These are phyloP conservation scores for Tetropium fuscum DNA, from an alignment of 2,888 invertebrate species.

Conservation along the genomic window DNA sequence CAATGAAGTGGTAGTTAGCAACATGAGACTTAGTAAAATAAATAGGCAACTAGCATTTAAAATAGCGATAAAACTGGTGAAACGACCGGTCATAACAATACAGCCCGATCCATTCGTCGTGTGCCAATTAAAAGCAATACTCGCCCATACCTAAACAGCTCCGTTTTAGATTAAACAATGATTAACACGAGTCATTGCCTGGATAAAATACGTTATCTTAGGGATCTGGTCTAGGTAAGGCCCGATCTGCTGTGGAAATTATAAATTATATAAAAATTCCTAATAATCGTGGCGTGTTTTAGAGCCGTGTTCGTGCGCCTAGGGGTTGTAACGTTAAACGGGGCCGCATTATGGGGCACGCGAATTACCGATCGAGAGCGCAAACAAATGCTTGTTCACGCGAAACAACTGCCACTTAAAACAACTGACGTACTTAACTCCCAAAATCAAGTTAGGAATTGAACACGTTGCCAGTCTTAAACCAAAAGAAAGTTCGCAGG, in stretches of 20 bases:
- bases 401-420: constrained; percentile 66
- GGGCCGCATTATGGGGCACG: constrained; percentile 65
- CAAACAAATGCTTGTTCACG: constrained; percentile 67
- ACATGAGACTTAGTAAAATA: constrained; percentile 1
- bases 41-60: background rate
- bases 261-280: constrained; percentile 59
- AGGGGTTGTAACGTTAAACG: constrained; percentile 66
- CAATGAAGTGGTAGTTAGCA: too few species aligned
- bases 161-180: constrained; percentile 36
- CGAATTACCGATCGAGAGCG: constrained; percentile 66
- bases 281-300: constrained; percentile 62
- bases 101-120: constrained; percentile 33
- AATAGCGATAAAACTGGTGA: constrained; percentile 15
- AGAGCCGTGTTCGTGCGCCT: constrained; percentile 62
- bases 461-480: constrained; percentile 32
- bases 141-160: constrained; percentile 39
- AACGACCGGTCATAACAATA: constrained; percentile 34
- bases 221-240: constrained; percentile 37
- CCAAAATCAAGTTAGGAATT: constrained; percentile 44
- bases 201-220: constrained; percentile 36
- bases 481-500: background rate
- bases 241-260: constrained; percentile 57
- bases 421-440: constrained; percentile 60
- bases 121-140: constrained; percentile 38
- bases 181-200: constrained; percentile 41